These are phyloP conservation scores for Meganola albula DNA, from an alignment of 2,888 invertebrate species.

Conservation along the genomic window DNA sequence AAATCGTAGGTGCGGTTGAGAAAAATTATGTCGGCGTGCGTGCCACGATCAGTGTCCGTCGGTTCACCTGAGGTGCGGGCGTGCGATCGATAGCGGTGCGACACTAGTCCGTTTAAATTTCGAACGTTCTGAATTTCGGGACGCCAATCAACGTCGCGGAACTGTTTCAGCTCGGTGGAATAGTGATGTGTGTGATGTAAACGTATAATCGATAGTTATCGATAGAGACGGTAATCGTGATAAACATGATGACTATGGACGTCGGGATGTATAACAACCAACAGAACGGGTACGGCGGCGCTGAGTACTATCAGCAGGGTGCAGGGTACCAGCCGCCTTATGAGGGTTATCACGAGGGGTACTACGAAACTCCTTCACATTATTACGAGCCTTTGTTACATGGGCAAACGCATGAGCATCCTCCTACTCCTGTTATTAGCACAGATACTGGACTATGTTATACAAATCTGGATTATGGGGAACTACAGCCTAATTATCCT, in stretches of 20 bases:
- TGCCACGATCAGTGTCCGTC: slow-evolving; percentile 58
- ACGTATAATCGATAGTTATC: slow-evolving; percentile 38
- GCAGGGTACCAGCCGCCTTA: slow-evolving; percentile 62
- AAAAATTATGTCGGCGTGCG: slow-evolving; percentile 47
- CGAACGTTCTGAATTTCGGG: slow-evolving; percentile 44
- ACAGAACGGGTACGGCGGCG: slow-evolving; percentile 75
- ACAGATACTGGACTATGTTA: slow-evolving; percentile 93
- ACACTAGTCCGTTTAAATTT: slow-evolving; percentile 42
- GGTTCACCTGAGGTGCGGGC: slow-evolving; percentile 60
- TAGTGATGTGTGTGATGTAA: slow-evolving; percentile 69
- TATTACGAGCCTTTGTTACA: slow-evolving; percentile 73
- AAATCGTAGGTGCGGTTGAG: slow-evolving; percentile 59
- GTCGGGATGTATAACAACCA: slow-evolving; percentile 87
- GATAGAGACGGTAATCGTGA: slow-evolving; percentile 56
- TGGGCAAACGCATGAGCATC: slow-evolving; percentile 64
- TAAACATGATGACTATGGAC: slow-evolving; percentile 88
- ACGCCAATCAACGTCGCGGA: slow-evolving; percentile 36
- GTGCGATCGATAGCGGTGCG: slow-evolving; percentile 52
- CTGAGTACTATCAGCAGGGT: slow-evolving; percentile 74
- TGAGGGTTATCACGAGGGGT: slow-evolving; percentile 67
- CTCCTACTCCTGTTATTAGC: slow-evolving; percentile 83
- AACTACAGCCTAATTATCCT: slow-evolving; percentile 68
- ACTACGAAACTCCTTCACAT: slow-evolving; percentile 67
- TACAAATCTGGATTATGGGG: slow-evolving; percentile 89
- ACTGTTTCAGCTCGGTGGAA: slow-evolving; percentile 25